phyloP scores from a whole-genome alignment of 2,113 vertebrate species.

The Mellivora capensis region DNA sequence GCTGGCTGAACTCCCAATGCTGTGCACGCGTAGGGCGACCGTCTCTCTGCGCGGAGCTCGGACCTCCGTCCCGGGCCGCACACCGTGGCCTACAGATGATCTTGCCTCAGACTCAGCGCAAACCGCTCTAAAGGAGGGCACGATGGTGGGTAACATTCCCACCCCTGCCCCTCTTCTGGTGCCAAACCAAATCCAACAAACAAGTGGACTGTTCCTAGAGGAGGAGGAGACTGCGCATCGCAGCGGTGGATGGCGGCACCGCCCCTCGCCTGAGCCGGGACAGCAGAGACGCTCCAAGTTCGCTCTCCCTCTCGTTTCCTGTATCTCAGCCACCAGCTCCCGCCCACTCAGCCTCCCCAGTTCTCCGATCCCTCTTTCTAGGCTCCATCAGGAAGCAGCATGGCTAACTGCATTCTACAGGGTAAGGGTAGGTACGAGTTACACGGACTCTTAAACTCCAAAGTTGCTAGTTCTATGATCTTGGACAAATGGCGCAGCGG shows the following conservation, averaged over 20 bases:
- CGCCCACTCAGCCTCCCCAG: not conserved
- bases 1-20: accelerated
- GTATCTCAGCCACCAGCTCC: not conserved
- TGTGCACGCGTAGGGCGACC: accelerated
- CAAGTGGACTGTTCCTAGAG: accelerated
- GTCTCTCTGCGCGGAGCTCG: not conserved
- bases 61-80: not conserved
- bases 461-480: not conserved
- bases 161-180: no score
- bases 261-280: no score
- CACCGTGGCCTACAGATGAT: not conserved
- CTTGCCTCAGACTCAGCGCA: not conserved
- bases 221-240: not conserved
- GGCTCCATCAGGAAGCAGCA: accelerated
- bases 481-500: not conserved
- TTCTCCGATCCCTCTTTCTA: no score
- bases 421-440: no score
- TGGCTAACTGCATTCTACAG: accelerated
- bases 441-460: not conserved
- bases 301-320: no score
- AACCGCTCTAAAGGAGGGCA: no score
- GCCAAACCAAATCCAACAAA: no score
- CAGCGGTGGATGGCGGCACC: accelerated
- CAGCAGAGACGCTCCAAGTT: accelerated
- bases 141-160: accelerated